phyloP scores from a whole-genome alignment of 2,888 invertebrate species.

The Athetis lepigone region DNA sequence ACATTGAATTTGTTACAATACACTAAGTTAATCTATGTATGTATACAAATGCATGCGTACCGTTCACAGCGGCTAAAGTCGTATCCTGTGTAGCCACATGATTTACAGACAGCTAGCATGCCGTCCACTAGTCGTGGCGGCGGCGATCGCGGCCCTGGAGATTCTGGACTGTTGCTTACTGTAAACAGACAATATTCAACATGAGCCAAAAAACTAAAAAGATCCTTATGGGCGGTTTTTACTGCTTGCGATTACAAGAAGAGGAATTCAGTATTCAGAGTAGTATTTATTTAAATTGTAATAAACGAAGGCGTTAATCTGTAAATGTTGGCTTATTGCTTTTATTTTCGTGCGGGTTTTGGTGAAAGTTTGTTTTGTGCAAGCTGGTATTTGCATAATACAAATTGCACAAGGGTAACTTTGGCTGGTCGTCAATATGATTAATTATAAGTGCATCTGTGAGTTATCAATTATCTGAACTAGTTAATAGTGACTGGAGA shows the following conservation, averaged over 20 bases:
- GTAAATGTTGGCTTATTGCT: not conserved
- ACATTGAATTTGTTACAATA: too few relatives aligned
- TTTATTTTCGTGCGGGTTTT: not conserved
- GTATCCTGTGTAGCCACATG: slow-evolving; percentile 94
- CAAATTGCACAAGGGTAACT: too few relatives aligned
- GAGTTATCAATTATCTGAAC: not conserved
- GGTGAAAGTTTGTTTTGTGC: too few relatives aligned
- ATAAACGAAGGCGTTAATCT: too few relatives aligned
- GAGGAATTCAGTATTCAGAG: too few relatives aligned
- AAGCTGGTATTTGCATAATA: too few relatives aligned
- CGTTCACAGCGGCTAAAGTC: slow-evolving; percentile 95
- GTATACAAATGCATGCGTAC: slow-evolving; percentile 70
- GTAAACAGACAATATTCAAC: slow-evolving; percentile 49
- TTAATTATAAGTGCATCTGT: not conserved
- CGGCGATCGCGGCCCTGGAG: slow-evolving; percentile 90
- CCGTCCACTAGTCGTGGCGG: slow-evolving; percentile 93
- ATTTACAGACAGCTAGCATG: slow-evolving; percentile 94
- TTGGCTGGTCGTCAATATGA: not conserved
- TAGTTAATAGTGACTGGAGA: not conserved
- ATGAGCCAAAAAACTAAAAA: not conserved
- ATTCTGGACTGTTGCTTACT: slow-evolving; percentile 82
- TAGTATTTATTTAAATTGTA: too few relatives aligned
- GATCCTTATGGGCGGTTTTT: not conserved
- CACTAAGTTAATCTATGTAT: not conserved
- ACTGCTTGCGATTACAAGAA: not conserved